Base-by-base conservation (phyloP, 2,888 invertebrate genomes). In the Amphipyra berbera region DNA sequence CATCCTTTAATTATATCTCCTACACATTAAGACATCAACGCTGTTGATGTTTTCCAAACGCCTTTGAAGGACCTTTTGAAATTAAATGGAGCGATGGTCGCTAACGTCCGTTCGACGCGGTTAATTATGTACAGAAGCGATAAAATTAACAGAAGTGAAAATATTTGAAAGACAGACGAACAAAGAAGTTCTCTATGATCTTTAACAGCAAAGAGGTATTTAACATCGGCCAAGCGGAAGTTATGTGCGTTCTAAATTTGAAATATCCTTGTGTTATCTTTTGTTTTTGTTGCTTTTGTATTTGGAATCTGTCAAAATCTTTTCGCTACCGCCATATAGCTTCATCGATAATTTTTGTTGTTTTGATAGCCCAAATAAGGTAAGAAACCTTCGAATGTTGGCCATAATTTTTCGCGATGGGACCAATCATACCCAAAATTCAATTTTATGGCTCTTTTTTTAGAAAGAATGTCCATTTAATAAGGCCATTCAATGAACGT, bases 181-280 rank as follows among this genome's bases (percentile, higher is more conserved):
- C 37, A 49, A 71, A 70, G 38, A 44, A 38, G 27, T 41, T 38
- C 12, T 61, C 45, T 74, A 37, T 54, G 56, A 56, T 42, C 48
- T 55, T 54, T 15, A 58, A 70, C 37, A 68, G 54, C 44, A 52
- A 75, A 70, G 44, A 62, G 54, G 57, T 63, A 46, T 55, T 48
- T 54, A 63, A 54, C 42, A 42, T 47, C 54, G 50, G 21, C 35
- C 44, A 30, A 45, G 44, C 75, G 70, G 70, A 75, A 71, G 64
- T 71, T 70, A 70, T 52, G 57, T 49, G 64, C 41, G 64, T 70
- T 75, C 64, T 58, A 47, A 70, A 33, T 71, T 70, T 41, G 57
- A 47, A 57, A 38, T 62, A 7, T 44, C 30, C 49, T 27, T 42
- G 15, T 57, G 15, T 15, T 52, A 6, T 41, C n/a, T 41, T 40